Base-by-base conservation (phyloP, 2,113 vertebrate genomes). In the Salvelinus sp. region DNA sequence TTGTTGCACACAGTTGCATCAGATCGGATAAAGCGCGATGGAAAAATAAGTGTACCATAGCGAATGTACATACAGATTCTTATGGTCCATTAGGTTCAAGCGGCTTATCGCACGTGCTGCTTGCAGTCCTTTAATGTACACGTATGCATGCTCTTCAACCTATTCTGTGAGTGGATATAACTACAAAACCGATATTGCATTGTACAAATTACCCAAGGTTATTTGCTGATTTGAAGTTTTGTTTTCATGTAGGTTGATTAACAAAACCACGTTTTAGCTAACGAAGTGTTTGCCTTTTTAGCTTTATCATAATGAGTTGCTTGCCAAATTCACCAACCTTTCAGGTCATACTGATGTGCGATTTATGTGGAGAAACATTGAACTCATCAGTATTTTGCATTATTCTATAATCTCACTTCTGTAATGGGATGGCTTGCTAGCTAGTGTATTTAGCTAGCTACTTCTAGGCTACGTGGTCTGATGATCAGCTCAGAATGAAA, bases 401-500 rank as follows among this genome's bases (percentile, higher is more conserved):
- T 44, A 44, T 44, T 10, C 9, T 12, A 44, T 44, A 44, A 44
- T 44, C 38, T 44, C 38, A 44, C 38, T 44, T 44, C 2, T 10
- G 2, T 44, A 44, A 10, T 44, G 38, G 9, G 38, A 44, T 44
- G 38, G 38, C 9, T 44, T 44, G 38, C 38, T 44, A 44, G 38
- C 38, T 44, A 44, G 9, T 44, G 9, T 5, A n/a, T 25, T 10
- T 63, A 63, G 38, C 38, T 44, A 12, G 9, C 6, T 22, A 60
- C n/a, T 60, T 25, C 9, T 22, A 23, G 5, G 6, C 23, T 25
- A n/a, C 5, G 10, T 25, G 12, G 23, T 25, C 60, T 63, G 23
- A 63, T 27, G 64, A 30, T 66, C 64, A 28, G 23, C 10, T 66
- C 22, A 66, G 22, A 66, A 66, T 66, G 64, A 66, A 66, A 28